Base-by-base conservation (phyloP, 92 coral and sea anemone genomes). In the Paragorgia papillata region DNA sequence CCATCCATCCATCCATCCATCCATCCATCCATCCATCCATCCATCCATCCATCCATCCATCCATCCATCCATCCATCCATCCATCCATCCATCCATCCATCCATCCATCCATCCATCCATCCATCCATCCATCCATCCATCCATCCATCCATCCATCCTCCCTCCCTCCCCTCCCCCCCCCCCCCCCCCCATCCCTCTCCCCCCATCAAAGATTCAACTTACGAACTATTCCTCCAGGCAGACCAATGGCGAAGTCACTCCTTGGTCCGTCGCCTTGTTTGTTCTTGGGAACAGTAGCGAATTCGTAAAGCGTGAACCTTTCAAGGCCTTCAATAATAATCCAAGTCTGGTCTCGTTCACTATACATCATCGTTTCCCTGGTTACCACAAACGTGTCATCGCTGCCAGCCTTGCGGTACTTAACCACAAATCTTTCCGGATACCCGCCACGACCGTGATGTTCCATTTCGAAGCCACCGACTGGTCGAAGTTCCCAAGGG, bases 181-280 rank as follows among this genome's bases (percentile, higher is more conserved):
- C n/a, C n/a, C n/a, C n/a, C n/a, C n/a, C n/a, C n/a, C n/a, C n/a
- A n/a, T n/a, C n/a, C n/a, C n/a, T n/a, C n/a, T n/a, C n/a, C n/a
- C n/a, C n/a, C n/a, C n/a, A n/a, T n/a, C n/a, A n/a, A n/a, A n/a
- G n/a, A n/a, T n/a, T n/a, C 19, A 9, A 70, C 77, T 70, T 70
- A 70, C 77, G 77, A 8, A 70, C 77, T 44, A 70, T 54, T 10
- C 77, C 77, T 13, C 77, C 77, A 70, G 77, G 55, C 17, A 70
- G 62, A 10, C 40, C 77, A 4, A 27, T 9, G 0, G 77, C 56
- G 27, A 55, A 30, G 18, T 70, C 77, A 53, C 77, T 70, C 28
- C n/a, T 55, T 1, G 77, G 77, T 30, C 77, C 77, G 7, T 70
- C 28, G 3, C 62, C 77, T 25, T 27, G 17, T 0, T 21, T 21